Conservation (phyloP, 2,888 invertebrate species). For the Augochlorella aurata region DNA sequence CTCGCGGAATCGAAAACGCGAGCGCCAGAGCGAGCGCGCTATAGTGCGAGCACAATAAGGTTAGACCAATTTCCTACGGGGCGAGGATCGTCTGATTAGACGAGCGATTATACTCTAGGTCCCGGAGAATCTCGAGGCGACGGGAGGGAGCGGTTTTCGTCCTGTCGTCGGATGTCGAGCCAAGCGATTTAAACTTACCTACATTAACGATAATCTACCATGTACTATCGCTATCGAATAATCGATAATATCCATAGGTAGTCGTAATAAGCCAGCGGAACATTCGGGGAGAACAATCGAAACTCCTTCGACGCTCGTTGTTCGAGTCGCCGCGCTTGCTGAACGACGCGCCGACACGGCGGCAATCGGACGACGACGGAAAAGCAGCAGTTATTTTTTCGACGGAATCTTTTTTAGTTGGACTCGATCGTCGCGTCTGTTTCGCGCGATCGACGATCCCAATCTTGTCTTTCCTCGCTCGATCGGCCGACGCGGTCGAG, state of each 20-base stretch:
- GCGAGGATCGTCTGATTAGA: conserved; percentile 3
- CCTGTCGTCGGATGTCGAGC: conserved; percentile 5
- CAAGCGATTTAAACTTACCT: conserved; percentile 35
- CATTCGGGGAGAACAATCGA: neutral
- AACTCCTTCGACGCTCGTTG: neutral
- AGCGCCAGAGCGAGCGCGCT: conserved; percentile 3
- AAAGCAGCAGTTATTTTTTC: neutral
- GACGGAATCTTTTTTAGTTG: neutral
- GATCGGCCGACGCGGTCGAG: neutral
- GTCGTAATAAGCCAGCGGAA: neutral
- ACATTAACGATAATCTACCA: conserved; percentile 46
- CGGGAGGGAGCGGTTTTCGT: neutral
- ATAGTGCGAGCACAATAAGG: conserved; percentile 22
- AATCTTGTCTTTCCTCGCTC: neutral
- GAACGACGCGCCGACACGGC: neutral
- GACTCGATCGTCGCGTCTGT: neutral
- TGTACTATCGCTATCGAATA: conserved; percentile 55
- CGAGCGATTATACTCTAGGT: neutral
- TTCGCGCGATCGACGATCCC: neutral
- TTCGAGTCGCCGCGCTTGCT: neutral
- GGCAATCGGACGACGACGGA: neutral
- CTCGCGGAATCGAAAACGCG: neutral
- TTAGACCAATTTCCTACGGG: conserved; percentile 5
- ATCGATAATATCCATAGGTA: conserved; percentile 29
- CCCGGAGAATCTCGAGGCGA: neutral